phyloP scores from a whole-genome alignment of 2,797 vertebrate species.

The Centropyge bicolor region DNA sequence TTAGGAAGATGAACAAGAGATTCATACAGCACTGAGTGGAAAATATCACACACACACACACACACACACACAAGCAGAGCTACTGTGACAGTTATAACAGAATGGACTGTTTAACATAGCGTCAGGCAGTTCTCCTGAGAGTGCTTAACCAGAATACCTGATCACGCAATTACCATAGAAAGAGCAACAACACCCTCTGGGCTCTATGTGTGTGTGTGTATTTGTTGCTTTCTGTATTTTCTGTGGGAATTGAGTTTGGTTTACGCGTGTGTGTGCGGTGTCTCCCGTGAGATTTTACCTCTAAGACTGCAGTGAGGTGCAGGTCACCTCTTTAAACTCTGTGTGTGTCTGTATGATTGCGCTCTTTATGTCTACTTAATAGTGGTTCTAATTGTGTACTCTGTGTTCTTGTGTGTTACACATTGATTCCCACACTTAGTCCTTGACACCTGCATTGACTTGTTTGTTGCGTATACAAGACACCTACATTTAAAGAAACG shows the following conservation, averaged over 20 bases:
- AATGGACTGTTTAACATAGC: conserved; percentile 71
- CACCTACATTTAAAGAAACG: not conserved
- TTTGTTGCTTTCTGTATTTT: conserved; percentile 36
- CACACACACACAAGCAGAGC: conserved; percentile 6
- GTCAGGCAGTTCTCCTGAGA: conserved; percentile 66
- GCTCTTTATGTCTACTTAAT: not conserved
- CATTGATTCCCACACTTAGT: not conserved
- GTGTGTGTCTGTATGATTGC: not conserved
- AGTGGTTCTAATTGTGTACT: not conserved
- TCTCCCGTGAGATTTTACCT: conserved; percentile 20
- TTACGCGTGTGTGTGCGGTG: not conserved
- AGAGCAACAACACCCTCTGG: conserved; percentile 66
- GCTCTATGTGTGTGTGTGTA: conserved; percentile 9
- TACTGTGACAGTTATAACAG: conserved; percentile 59
- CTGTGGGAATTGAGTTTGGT: conserved; percentile 5
- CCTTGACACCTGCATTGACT: not conserved
- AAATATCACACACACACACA: not conserved
- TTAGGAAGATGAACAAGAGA: conserved; percentile 17
- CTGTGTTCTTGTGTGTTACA: not conserved
- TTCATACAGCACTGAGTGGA: conserved; percentile 14
- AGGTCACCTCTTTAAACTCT: conserved; percentile 12
- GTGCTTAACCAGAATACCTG: conserved; percentile 74
- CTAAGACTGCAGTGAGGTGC: conserved; percentile 12
- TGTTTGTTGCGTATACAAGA: not conserved
- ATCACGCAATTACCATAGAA: conserved; percentile 76